A percentile compares a stretch with the other conserved stretches of the same genome.
These are phyloP conservation scores for Cacatua alba DNA, from an alignment of 2,113 vertebrate genomes.

Conservation along the genomic window DNA sequence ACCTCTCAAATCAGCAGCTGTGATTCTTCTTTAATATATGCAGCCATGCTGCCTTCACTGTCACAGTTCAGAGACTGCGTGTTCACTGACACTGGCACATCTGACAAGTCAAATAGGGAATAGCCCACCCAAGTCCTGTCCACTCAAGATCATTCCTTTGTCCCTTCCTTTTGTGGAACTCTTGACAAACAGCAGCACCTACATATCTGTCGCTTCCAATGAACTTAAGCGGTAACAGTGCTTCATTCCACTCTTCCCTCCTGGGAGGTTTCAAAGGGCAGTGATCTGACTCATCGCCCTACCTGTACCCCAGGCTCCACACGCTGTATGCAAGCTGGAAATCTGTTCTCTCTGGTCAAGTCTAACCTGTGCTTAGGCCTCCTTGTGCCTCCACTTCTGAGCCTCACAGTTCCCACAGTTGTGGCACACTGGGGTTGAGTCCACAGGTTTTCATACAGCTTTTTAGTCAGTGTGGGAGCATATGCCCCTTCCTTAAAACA, in stretches of 20 bases:
- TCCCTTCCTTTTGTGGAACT: neutral
- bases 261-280: neutral
- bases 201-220: neutral
- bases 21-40: neutral
- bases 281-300: neutral
- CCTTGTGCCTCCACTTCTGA: neutral
- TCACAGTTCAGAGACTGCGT: neutral
- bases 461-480: neutral
- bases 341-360: neutral
- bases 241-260: neutral
- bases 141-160: neutral
- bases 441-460: neutral
- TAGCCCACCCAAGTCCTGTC: neutral
- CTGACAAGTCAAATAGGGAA: neutral
- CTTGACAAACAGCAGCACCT: slow-evolving; percentile 1
- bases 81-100: neutral
- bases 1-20: neutral
- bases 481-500: neutral
- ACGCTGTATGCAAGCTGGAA: neutral
- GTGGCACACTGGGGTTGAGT: neutral
- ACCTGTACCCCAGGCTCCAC: neutral
- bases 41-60: neutral
- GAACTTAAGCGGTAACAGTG: neutral
- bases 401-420: neutral
- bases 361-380: neutral